phyloP scores from a whole-genome alignment of 2,888 invertebrate genomes.

The Drosophila buzzatii region DNA sequence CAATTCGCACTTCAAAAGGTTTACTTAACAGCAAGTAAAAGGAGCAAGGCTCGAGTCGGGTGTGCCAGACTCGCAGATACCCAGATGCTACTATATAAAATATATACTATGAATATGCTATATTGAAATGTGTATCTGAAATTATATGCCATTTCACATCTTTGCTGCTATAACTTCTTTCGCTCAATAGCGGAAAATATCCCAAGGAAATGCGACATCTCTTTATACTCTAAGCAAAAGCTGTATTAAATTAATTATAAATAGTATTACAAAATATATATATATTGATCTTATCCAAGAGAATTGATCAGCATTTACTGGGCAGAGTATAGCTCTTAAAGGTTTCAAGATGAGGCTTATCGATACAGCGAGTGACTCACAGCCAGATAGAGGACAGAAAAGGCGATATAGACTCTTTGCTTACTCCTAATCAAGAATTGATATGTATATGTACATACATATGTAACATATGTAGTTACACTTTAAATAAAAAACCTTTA shows the following conservation, averaged over 20 bases:
- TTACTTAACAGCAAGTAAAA: constrained; percentile 4
- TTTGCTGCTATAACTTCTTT: too few relatives aligned
- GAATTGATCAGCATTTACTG: too few relatives aligned
- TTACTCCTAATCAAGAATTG: background rate
- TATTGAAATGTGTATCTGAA: too few relatives aligned
- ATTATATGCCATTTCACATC: too few relatives aligned
- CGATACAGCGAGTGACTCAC: background rate
- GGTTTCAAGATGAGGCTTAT: background rate
- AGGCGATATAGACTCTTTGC: background rate
- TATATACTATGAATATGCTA: too few relatives aligned
- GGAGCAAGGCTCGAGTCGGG: background rate
- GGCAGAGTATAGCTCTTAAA: background rate
- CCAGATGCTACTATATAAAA: too few relatives aligned
- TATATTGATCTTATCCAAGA: too few relatives aligned
- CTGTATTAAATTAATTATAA: too few relatives aligned
- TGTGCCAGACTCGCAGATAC: background rate
- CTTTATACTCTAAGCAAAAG: background rate
- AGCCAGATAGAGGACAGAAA: background rate
- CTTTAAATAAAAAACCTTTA: background rate
- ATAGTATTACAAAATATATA: too few relatives aligned
- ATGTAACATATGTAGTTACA: background rate
- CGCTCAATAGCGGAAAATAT: background rate
- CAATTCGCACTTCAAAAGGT: constrained; percentile 32
- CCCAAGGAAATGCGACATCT: background rate
- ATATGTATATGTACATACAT: background rate